Base-by-base conservation (phyloP, 2,113 vertebrate genomes). In the Dryoscopus gambensis region DNA sequence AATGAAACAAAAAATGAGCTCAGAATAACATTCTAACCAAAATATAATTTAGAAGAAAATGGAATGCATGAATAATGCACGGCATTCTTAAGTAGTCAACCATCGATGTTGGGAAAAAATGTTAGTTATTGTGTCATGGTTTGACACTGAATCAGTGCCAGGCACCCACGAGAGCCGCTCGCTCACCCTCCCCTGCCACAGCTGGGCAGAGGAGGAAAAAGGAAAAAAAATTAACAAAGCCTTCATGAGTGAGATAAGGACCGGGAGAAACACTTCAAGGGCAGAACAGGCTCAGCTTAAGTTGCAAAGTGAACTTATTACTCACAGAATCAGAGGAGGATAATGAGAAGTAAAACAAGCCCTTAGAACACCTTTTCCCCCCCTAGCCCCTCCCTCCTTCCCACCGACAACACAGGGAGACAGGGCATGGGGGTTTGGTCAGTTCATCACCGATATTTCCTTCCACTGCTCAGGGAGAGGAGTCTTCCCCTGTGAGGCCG, bases 31-130 rank as follows among this genome's bases (percentile, higher is more conserved):
- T 59, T 81, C 52, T 78, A 92, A 93, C 53, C 53, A 92, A 87
- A 89, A 62, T 89, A 60, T 39, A 47, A 55, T 93, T 89, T 89
- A 90, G 83, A 82, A 82, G 79, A 77, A 95, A 96, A 90, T 77
- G 21, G 42, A 82, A 77, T 93, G 22, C 15, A 49, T 94, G 68
- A 95, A 92, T 96, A 93, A 88, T 88, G 35, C 49, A 87, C 9
- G 1, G 56, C 57, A 74, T 95, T 82, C 70, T 88, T 60, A 86
- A 93, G 37, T 39, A 79, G 42, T 65, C 47, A 87, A 8, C 44
- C 17, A 42, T 0, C 56, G 50, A 23, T 78, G 37, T 19, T 74
- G 35, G 37, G 42, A 92, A 89, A 79, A 92, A 44, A 69, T 8
- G 31, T 60, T 84, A 63, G 16, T 77, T 93, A 59, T 62, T 59